Evolutionary conservation across 1,140 invertebrate genomes (phyloP).

Genomic region (Cotesia glomerata): DNA sequence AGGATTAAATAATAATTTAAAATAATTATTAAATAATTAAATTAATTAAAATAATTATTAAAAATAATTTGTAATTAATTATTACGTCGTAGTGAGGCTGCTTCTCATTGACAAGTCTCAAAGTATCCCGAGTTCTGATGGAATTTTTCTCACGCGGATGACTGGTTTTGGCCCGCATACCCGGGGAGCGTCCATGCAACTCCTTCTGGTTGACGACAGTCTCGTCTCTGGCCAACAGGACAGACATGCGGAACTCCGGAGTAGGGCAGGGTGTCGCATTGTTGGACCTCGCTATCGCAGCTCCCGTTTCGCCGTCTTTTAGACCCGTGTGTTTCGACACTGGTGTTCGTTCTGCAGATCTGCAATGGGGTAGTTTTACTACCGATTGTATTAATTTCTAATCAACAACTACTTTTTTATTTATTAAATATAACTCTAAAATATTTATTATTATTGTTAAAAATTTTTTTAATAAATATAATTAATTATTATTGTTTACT

Average conservation of each 20-base stretch:
- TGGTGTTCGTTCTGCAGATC: conserved; percentile 55
- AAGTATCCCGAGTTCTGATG: conserved; percentile 60
- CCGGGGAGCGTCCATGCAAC: conserved; percentile 54
- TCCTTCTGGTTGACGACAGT: conserved; percentile 60
- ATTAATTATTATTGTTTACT: too few species aligned
- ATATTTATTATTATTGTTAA: neutral
- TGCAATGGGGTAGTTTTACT: conserved; percentile 37
- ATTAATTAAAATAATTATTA: conserved; percentile 6
- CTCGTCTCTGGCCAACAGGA: conserved; percentile 71
- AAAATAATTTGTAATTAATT: conserved; percentile 11
- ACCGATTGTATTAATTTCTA: conserved; percentile 5
- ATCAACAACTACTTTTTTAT: neutral
- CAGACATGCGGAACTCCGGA: conserved; percentile 74
- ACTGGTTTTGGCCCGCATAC: conserved; percentile 49
- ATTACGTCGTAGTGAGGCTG: conserved; percentile 62
- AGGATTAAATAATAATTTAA: too few species aligned
- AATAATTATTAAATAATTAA: conserved; percentile 21
- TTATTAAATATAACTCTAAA: neutral
- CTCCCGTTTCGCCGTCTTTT: conserved; percentile 50
- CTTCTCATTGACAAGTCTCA: conserved; percentile 68
- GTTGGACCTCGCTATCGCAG: conserved; percentile 47
- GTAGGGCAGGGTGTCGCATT: conserved; percentile 50
- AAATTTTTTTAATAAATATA: too few species aligned
- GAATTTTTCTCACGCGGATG: conserved; percentile 57
- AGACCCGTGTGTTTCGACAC: conserved; percentile 50